Conservation (phyloP, 2,113 vertebrate genomes). For the Andinoacara biseriatus region DNA sequence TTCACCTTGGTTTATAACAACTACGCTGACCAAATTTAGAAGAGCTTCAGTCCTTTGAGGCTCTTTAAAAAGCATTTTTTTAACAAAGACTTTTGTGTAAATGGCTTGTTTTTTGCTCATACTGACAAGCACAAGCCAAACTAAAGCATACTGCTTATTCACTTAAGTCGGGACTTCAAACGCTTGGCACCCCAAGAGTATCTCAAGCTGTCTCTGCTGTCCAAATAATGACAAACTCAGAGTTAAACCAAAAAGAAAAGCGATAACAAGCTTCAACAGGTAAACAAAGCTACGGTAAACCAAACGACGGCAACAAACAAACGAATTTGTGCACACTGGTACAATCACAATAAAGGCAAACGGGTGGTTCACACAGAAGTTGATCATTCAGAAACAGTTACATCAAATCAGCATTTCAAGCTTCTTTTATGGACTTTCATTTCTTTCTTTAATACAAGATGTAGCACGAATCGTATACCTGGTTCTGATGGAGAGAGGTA, state of each 20-base stretch:
- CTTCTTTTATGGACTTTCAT: constrained; percentile 1
- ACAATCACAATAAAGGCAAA: constrained; percentile 21
- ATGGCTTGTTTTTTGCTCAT: background rate
- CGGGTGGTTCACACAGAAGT: background rate
- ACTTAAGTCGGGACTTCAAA: background rate
- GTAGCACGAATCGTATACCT: background rate
- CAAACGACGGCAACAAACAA: constrained; percentile 1
- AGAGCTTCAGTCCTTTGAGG: background rate
- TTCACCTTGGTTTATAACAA: constrained; percentile 4
- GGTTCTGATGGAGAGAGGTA: background rate
- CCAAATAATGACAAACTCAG: constrained; percentile 14
- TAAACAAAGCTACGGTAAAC: constrained; percentile 5
- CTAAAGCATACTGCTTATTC: background rate
- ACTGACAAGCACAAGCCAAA: background rate
- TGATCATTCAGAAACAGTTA: background rate
- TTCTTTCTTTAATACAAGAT: background rate
- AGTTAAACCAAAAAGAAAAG: constrained; percentile 25
- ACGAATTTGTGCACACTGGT: constrained; percentile 10
- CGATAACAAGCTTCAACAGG: background rate
- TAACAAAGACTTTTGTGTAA: background rate
- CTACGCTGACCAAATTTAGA: background rate
- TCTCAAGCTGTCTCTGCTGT: constrained; percentile 19
- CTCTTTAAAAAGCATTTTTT: background rate
- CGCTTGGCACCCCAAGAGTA: background rate
- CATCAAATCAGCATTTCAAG: background rate